Conservation (phyloP, 2,888 invertebrate species). For the Leistus spinibarbis region DNA sequence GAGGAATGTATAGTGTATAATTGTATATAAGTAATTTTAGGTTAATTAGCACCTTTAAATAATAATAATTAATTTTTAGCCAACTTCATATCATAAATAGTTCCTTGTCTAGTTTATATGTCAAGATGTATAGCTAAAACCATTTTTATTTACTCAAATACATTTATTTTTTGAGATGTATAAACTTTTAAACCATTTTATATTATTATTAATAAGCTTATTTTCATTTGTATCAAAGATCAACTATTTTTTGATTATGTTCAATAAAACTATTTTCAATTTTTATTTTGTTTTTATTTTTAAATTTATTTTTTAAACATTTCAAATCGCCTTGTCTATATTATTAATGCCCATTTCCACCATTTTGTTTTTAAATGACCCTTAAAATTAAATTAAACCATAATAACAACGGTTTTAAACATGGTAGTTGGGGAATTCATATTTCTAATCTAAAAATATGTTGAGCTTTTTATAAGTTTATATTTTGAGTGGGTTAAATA, state of each 20-base stretch:
- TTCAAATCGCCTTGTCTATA: background rate
- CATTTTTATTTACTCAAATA: background rate
- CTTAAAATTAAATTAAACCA: background rate
- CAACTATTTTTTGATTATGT: background rate
- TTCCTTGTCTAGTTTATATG: background rate
- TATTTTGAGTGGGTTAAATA: background rate
- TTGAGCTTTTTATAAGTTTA: background rate
- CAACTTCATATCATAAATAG: too few species aligned
- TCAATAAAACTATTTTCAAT: background rate
- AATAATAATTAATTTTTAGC: too few species aligned
- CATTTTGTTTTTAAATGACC: background rate
- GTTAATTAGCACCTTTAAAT: background rate
- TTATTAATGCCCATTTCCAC: background rate
- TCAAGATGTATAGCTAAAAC: background rate
- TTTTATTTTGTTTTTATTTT: background rate
- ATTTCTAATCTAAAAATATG: background rate
- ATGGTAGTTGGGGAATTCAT: background rate
- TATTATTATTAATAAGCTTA: constrained; percentile 51
- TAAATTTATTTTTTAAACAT: background rate
- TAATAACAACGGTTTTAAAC: background rate
- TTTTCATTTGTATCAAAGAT: background rate
- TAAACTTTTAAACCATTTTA: constrained; percentile 54
- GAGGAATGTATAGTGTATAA: too few species aligned
- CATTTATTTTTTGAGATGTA: constrained; percentile 52
- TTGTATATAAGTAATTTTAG: too few species aligned